A percentile compares a stretch with the other conserved stretches of the same genome.
Evolutionary conservation across 2,113 vertebrate genomes (phyloP).

Genomic region (Zeus faber): DNA sequence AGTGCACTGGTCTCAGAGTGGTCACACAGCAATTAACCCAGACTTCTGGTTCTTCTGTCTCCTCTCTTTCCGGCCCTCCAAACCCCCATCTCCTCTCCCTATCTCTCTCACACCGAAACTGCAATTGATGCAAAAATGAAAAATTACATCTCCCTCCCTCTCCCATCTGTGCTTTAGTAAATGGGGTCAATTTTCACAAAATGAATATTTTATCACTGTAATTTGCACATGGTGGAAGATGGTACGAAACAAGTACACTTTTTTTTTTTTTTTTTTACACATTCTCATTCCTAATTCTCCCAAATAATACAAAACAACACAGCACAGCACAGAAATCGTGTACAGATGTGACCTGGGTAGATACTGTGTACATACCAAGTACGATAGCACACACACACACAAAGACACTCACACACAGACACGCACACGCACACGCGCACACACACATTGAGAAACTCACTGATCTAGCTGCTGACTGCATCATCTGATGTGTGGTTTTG

Average conservation of each 20-base stretch:
- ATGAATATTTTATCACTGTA: slow-evolving; percentile 31
- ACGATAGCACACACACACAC: neutral
- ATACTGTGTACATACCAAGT: neutral
- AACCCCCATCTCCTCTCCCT: neutral
- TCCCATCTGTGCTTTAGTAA: slow-evolving; percentile 22
- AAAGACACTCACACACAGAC: slow-evolving; percentile 7
- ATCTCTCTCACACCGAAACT: slow-evolving; percentile 14
- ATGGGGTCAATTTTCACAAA: slow-evolving; percentile 29
- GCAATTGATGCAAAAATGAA: slow-evolving; percentile 30
- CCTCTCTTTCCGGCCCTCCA: neutral
- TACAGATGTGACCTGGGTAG: neutral
- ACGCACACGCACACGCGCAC: neutral
- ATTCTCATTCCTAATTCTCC: no score
- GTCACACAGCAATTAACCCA: slow-evolving; percentile 60
- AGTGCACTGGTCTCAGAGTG: slow-evolving; percentile 43
- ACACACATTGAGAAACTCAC: neutral
- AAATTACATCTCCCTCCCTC: slow-evolving; percentile 15
- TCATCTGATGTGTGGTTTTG: slow-evolving; percentile 30
- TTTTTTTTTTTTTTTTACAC: neutral
- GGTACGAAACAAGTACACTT: neutral
- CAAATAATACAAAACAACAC: neutral
- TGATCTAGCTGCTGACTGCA: neutral
- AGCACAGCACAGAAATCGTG: neutral
- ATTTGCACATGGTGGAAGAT: slow-evolving; percentile 23
- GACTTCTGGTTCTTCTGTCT: slow-evolving; percentile 24